Conservation (phyloP, 2,797 vertebrate species). For the Euthynnus affinis region DNA sequence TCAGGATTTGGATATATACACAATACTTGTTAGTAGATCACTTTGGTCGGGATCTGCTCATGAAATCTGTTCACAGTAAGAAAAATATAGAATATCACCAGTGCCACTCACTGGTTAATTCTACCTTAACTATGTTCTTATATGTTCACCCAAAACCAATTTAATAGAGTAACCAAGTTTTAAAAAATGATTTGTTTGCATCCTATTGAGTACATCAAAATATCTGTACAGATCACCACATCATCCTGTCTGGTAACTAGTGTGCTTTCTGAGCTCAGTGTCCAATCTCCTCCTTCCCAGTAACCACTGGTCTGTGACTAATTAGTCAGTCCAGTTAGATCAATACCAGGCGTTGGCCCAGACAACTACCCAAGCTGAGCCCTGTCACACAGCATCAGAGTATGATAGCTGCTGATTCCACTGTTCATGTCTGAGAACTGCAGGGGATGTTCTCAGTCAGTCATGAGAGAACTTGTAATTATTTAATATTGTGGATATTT, state of each 20-base stretch:
- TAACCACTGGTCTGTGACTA: constrained; percentile 5
- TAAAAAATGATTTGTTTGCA: background rate
- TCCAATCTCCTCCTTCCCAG: constrained; percentile 29
- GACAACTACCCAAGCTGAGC: constrained; percentile 1
- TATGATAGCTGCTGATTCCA: constrained; percentile 9
- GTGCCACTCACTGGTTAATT: background rate
- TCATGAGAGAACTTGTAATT: background rate
- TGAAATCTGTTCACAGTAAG: too few species aligned
- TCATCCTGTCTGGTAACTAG: background rate
- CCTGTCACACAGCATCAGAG: constrained; percentile 1
- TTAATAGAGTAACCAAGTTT: background rate
- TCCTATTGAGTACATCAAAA: background rate
- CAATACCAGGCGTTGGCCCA: background rate
- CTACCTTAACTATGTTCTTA: background rate
- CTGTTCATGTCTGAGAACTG: background rate
- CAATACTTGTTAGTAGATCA: too few species aligned
- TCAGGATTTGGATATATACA: too few species aligned
- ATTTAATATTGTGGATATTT: background rate
- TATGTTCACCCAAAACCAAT: background rate
- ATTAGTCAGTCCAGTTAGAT: background rate
- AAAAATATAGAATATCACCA: too few species aligned
- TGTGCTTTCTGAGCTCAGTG: background rate
- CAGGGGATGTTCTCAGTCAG: background rate
- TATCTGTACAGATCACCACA: background rate
- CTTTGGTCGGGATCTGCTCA: too few species aligned